A percentile compares a stretch with the other conserved stretches of the same genome.
Evolutionary conservation across 2,797 vertebrate genomes (phyloP).

Genomic region (Poliocrania exsul): DNA sequence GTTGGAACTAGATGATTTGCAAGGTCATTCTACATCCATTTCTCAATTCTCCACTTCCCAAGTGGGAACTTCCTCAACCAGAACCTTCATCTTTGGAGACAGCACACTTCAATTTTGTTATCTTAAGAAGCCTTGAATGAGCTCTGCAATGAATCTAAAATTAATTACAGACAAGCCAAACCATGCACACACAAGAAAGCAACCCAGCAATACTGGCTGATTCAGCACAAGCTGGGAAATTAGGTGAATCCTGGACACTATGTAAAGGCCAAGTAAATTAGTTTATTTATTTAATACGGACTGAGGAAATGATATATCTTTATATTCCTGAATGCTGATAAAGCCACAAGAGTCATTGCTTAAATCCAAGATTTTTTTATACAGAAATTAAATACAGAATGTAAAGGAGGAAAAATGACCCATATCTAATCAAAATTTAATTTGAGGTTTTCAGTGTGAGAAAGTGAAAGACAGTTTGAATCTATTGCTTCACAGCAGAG

Average conservation of each 20-base stretch:
- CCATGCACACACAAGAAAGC: not conserved
- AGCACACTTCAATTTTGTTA: not conserved
- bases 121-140: not conserved
- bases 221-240: not conserved
- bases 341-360: not conserved
- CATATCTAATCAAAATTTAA: not conserved
- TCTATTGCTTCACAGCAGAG: not conserved
- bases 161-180: not conserved
- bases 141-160: not conserved
- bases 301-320: not conserved
- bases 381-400: not conserved
- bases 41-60: not conserved
- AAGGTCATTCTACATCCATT: not conserved
- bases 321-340: not conserved
- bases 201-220: not conserved
- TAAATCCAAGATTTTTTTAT: not conserved
- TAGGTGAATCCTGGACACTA: not conserved
- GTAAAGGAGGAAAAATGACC: not conserved
- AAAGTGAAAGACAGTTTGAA: not conserved
- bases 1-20: not conserved
- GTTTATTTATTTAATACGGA: not conserved
- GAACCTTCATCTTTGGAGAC: not conserved
- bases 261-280: not conserved
- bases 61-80: not conserved
- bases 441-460: not conserved